Conservation (phyloP, 37 sponge, comb jelly and placozoan species). For the Agelas oroides region DNA sequence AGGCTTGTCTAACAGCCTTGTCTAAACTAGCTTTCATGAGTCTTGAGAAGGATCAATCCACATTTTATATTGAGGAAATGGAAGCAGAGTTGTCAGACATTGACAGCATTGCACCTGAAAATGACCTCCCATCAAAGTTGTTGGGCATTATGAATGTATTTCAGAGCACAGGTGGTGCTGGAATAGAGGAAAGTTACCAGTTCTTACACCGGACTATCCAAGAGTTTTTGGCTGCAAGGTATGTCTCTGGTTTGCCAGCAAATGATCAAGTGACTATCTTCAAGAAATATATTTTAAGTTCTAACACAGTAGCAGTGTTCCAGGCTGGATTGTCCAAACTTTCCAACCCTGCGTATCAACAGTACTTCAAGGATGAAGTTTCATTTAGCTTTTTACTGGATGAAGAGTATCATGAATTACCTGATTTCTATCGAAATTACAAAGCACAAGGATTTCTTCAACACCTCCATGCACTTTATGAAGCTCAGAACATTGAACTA, state of each 20-base stretch:
- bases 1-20: not conserved
- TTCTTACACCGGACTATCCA: not conserved
- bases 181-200: not conserved
- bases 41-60: not conserved
- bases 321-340: not conserved
- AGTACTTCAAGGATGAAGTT: not conserved
- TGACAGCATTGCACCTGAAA: no score
- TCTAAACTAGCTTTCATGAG: not conserved
- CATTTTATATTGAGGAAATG: not conserved
- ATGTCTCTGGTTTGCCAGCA: not conserved
- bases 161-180: not conserved
- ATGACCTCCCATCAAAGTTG: not conserved
- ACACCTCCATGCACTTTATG: not conserved
- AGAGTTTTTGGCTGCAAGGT: not conserved
- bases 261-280: no score
- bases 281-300: not conserved
- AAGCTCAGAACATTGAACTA: slow-evolving; percentile 1
- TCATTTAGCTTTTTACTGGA: no score
- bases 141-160: not conserved
- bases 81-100: not conserved
- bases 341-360: not conserved
- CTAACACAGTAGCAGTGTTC: not conserved
- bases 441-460: no score
- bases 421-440: no score
- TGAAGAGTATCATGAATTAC: no score